Base-by-base conservation (phyloP, 2,888 invertebrate genomes). In the Idaea aversata region DNA sequence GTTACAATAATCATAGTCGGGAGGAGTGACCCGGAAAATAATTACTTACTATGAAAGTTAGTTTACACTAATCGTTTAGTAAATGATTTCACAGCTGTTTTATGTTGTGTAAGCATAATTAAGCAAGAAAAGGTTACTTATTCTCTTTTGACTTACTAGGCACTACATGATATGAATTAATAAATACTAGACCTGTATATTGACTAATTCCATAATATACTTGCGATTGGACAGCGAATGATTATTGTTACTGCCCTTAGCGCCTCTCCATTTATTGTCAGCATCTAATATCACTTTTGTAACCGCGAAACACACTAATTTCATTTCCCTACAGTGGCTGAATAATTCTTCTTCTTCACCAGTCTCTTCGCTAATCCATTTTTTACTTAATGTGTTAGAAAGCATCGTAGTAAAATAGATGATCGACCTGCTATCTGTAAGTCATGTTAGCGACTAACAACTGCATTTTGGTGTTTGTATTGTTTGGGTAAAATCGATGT, bases 361-460 rank as follows among this genome's bases (percentile, higher is more conserved):
- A 1, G 88, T 88, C 77, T 94, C 94, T 63, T 93, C 86, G 70
- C 94, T 94, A 34, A 95, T 87, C 94, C 94, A 94, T 86, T 90
- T 91, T 70, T 87, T 90, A 70, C 81, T 84, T 38, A 82, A 78
- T 64, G 86, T 89, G 69, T 76, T 78, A 57, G 85, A 73, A 64
- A 81, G 77, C 87, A 89, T 90, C 71, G 75, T 72, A 72, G 67
- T 67, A 63, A 67, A 62, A 67, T 64, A 64, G 38, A 64, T 64
- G 25, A 69, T 62, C 58, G 34, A 63, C 63, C 77, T 82, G 82
- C 79, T 88, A 87, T 73, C 88, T 86, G 63, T 77, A 79, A 70
- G 76, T 79, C 90, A 90, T 90, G 74, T 76, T 85, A 78, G 72
- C 74, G 78, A 91, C 87, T 72, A 67, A 67, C 70, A 70, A 73